These are phyloP conservation scores for Chloropsis cyanopogon DNA, from an alignment of 2,113 vertebrate genomes.

Conservation along the genomic window DNA sequence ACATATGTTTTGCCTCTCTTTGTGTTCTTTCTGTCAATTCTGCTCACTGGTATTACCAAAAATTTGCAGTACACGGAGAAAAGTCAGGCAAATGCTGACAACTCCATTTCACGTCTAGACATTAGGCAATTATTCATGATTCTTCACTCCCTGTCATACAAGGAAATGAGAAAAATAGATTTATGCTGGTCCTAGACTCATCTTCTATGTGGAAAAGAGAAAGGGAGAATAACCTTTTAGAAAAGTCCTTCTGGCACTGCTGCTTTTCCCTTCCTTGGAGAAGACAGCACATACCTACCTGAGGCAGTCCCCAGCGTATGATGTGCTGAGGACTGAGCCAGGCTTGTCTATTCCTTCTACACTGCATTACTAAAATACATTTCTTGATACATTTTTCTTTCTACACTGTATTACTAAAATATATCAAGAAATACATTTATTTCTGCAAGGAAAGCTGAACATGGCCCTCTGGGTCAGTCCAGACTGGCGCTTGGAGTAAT, in stretches of 20 bases:
- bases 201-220: neutral
- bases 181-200: neutral
- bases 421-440: neutral
- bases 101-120: slow-evolving; percentile 32
- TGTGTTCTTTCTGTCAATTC: neutral
- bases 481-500: neutral
- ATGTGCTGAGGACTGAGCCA: neutral
- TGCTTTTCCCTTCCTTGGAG: neutral
- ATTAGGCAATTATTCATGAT: slow-evolving; percentile 1
- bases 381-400: neutral
- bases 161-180: slow-evolving; percentile 8
- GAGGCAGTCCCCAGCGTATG: neutral
- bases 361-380: neutral
- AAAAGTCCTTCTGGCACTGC: neutral
- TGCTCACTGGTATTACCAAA: neutral
- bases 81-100: neutral
- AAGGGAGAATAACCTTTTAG: neutral
- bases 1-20: slow-evolving; percentile 19
- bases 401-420: neutral
- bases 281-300: neutral
- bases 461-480: neutral
- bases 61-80: neutral
- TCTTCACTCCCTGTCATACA: neutral
- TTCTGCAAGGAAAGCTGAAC: neutral
- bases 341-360: neutral